Evolutionary conservation across 1,140 invertebrate genomes (phyloP).

Genomic region (Hesperophylax magnus): DNA sequence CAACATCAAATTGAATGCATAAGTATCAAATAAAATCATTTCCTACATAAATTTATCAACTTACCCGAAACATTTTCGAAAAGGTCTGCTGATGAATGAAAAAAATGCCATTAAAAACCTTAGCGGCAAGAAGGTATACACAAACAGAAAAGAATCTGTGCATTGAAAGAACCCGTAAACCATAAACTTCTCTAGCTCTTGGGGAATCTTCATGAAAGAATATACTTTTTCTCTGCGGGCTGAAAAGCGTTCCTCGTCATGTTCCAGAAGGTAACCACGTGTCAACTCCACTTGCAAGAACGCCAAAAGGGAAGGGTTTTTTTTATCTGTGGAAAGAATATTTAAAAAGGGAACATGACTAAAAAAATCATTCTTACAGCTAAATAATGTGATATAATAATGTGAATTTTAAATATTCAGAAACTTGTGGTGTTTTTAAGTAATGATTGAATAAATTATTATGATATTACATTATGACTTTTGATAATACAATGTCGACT

Average conservation of each 20-base stretch:
- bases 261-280: slow-evolving; percentile 90
- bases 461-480: no score
- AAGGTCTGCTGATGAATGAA: slow-evolving; percentile 80
- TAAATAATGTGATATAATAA: no score
- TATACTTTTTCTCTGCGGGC: slow-evolving; percentile 96
- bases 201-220: slow-evolving; percentile 96
- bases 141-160: slow-evolving; percentile 97
- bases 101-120: slow-evolving; percentile 90
- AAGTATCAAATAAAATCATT: no score
- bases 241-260: slow-evolving; percentile 94
- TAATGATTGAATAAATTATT: no score
- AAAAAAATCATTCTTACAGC: background rate
- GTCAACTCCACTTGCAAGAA: slow-evolving; percentile 92
- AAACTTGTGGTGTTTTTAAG: no score
- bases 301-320: slow-evolving; percentile 74
- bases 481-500: no score
- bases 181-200: slow-evolving; percentile 95
- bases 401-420: no score
- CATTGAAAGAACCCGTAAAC: slow-evolving; percentile 97
- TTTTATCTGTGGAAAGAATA: slow-evolving; percentile 59
- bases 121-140: slow-evolving; percentile 97
- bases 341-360: background rate
- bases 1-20: no score
- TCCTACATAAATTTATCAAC: slow-evolving; percentile 19
- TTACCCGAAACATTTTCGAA: slow-evolving; percentile 82